phyloP scores from a whole-genome alignment of 2,113 vertebrate species.

The Phaethornis superciliosus region DNA sequence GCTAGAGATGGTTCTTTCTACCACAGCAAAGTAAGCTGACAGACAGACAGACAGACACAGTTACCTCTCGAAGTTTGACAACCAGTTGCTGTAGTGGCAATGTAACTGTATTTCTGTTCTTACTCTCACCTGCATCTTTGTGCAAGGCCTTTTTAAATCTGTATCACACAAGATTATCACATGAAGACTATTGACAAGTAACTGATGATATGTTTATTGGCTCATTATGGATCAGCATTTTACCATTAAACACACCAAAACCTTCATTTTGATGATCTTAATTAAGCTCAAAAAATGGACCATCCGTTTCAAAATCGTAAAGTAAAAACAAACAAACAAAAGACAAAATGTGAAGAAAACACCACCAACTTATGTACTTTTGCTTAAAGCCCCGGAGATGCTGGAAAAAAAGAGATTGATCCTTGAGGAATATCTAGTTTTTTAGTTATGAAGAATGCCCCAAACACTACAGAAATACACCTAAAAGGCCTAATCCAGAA shows the following conservation, averaged over 20 bases:
- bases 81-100: background rate
- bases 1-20: background rate
- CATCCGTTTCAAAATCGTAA: background rate
- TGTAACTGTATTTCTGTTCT: background rate
- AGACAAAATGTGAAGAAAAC: background rate
- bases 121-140: background rate
- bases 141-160: background rate
- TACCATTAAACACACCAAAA: background rate
- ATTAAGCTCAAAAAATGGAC: background rate
- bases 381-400: background rate
- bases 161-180: background rate
- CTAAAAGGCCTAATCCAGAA: background rate
- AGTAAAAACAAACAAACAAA: background rate
- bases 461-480: background rate
- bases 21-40: rapidly evolving
- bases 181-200: background rate
- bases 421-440: background rate
- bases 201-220: background rate
- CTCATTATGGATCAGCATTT: background rate
- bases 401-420: background rate
- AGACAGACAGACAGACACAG: rapidly evolving
- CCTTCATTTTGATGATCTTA: background rate
- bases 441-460: background rate
- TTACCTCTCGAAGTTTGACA: rapidly evolving
- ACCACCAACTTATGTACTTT: rapidly evolving